phyloP scores from a whole-genome alignment of 2,888 invertebrate genomes.

The Yponomeuta plumbellus region DNA sequence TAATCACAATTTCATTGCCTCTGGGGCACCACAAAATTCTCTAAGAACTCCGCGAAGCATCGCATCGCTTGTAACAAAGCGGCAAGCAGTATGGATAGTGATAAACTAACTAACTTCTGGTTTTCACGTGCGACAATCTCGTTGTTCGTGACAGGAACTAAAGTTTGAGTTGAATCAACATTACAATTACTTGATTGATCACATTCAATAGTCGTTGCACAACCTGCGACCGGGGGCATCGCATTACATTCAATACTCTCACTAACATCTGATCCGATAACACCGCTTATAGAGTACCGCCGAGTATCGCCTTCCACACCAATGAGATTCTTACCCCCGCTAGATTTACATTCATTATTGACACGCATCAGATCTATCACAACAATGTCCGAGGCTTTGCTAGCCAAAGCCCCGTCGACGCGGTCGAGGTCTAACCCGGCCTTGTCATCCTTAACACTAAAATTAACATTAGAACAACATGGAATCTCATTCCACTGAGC shows the following conservation, averaged over 20 bases:
- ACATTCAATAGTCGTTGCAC: conserved; percentile 51
- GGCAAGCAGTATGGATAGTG: conserved; percentile 77
- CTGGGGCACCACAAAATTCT: conserved; percentile 73
- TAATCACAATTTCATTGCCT: conserved; percentile 35
- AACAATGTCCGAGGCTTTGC: conserved; percentile 50
- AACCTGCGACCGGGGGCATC: conserved; percentile 33
- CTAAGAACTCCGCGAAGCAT: conserved; percentile 78
- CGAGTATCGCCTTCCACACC: neutral
- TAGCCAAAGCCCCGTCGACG: conserved; percentile 21
- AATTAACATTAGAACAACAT: conserved; percentile 57
- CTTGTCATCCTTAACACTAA: conserved; percentile 41
- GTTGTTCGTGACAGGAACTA: conserved; percentile 67
- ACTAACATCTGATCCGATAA: too few species aligned
- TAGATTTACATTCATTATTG: conserved; percentile 35
- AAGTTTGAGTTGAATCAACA: conserved; percentile 51
- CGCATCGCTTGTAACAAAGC: conserved; percentile 79
- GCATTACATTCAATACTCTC: neutral
- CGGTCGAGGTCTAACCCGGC: conserved; percentile 30
- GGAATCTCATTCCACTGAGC: conserved; percentile 68
- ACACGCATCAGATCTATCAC: conserved; percentile 68
- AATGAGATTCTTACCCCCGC: neutral
- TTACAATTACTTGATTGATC: conserved; percentile 54
- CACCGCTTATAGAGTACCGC: neutral
- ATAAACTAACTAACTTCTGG: conserved; percentile 76
- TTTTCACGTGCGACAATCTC: conserved; percentile 59